Evolutionary conservation across 2,888 invertebrate species (phyloP).

Genomic region (Drosophila cyrtoloma): DNA sequence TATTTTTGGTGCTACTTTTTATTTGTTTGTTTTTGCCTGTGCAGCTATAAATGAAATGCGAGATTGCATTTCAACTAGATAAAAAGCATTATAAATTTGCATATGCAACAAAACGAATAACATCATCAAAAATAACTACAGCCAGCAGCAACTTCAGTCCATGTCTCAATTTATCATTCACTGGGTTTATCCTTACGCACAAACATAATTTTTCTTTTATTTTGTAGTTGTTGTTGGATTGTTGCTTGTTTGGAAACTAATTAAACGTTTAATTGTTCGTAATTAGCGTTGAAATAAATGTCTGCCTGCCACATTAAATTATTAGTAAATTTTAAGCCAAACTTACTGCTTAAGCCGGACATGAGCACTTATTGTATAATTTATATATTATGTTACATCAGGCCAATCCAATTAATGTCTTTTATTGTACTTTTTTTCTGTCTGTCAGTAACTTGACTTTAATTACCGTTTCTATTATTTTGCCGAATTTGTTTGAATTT

Average conservation of each 20-base stretch:
- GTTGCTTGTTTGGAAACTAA: conserved; percentile 69
- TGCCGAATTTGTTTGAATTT: no score
- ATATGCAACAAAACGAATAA: conserved; percentile 36
- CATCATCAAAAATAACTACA: conserved; percentile 2
- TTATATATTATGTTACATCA: not conserved
- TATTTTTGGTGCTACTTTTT: conserved; percentile 49
- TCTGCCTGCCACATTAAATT: conserved; percentile 75
- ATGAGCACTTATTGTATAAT: no score
- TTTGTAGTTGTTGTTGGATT: conserved; percentile 15
- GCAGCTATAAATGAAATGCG: conserved; percentile 42
- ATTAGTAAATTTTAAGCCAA: conserved; percentile 68
- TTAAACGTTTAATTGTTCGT: conserved; percentile 78
- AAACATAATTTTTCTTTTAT: conserved; percentile 24
- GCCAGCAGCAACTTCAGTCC: conserved; percentile 20
- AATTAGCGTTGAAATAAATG: conserved; percentile 77
- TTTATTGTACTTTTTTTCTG: not conserved
- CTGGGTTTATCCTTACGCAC: conserved; percentile 8
- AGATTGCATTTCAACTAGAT: conserved; percentile 35
- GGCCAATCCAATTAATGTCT: not conserved
- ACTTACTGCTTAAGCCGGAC: conserved; percentile 28
- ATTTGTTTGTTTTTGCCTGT: conserved; percentile 51
- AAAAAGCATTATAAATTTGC: conserved; percentile 57
- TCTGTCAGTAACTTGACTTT: not conserved
- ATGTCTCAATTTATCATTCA: conserved; percentile 24
- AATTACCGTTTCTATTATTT: not conserved